Evolutionary conservation across 2,888 invertebrate species (phyloP).

Genomic region (Scaptomyza flava): DNA sequence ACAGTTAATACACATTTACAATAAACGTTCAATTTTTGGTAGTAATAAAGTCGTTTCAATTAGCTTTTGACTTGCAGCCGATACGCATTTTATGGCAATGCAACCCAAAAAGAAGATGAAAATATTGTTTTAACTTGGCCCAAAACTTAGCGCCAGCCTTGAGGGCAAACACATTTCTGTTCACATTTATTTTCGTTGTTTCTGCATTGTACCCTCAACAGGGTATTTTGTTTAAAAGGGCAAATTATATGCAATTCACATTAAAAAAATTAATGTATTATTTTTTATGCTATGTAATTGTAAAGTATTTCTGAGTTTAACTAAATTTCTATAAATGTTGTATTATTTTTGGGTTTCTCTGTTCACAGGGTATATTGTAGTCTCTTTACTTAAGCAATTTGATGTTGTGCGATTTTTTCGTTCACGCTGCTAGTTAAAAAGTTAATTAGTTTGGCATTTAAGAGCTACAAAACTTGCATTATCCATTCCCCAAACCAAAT

Average conservation of each 20-base stretch:
- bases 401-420: not conserved
- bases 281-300: too few species aligned
- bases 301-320: too few species aligned
- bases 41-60: constrained; percentile 77
- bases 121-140: constrained; percentile 27
- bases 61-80: constrained; percentile 56
- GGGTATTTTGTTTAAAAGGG: not conserved
- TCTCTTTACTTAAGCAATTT: not conserved
- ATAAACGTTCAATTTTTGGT: constrained; percentile 48
- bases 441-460: constrained; percentile 61
- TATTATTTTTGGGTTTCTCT: too few species aligned
- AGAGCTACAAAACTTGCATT: constrained; percentile 15
- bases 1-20: constrained; percentile 1
- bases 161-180: constrained; percentile 27
- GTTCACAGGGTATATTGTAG: not conserved
- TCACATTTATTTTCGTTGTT: not conserved
- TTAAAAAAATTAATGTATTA: too few species aligned
- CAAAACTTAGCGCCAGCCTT: constrained; percentile 66
- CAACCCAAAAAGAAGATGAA: constrained; percentile 8
- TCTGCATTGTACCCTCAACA: not conserved
- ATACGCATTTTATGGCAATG: constrained; percentile 29
- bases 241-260: not conserved
- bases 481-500: not conserved
- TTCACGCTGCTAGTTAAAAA: constrained; percentile 24
- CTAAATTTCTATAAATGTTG: too few species aligned